Conservation (phyloP, 2,797 vertebrate genomes). For the Girardinus metallicus region DNA sequence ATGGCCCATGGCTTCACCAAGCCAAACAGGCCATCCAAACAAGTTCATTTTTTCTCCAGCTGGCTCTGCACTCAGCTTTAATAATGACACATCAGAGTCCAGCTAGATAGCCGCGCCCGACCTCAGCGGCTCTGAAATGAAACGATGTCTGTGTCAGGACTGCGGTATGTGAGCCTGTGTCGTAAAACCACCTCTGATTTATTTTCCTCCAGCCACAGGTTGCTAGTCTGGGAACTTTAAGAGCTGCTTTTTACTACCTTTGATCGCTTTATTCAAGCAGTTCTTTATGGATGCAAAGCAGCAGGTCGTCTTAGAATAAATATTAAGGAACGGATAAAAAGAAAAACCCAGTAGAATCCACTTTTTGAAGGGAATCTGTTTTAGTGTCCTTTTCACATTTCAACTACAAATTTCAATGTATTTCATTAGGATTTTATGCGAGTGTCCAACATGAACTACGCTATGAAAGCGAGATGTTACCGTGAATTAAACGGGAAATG, state of each 20-base stretch:
- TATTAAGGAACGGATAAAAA: neutral
- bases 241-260: neutral
- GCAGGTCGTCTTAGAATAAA: neutral
- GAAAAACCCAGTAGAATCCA: neutral
- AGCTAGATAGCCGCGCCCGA: conserved; percentile 25
- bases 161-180: conserved; percentile 8
- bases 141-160: conserved; percentile 12
- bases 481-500: too few species aligned
- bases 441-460: neutral
- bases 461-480: neutral
- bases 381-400: neutral
- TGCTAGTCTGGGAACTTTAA: neutral
- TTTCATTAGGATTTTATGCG: neutral
- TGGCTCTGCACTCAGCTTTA: conserved; percentile 35
- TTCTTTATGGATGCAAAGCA: neutral
- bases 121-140: conserved; percentile 31
- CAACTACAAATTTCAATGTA: neutral
- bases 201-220: neutral
- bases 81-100: conserved; percentile 43
- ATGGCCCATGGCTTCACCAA: conserved; percentile 59
- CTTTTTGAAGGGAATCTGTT: neutral
- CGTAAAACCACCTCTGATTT: neutral
- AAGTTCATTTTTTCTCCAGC: conserved; percentile 47
- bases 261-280: neutral
- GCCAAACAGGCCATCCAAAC: conserved; percentile 61